These are phyloP conservation scores for Lordiphosa stackelbergi DNA, from an alignment of 1,140 invertebrate genomes.

Conservation along the genomic window DNA sequence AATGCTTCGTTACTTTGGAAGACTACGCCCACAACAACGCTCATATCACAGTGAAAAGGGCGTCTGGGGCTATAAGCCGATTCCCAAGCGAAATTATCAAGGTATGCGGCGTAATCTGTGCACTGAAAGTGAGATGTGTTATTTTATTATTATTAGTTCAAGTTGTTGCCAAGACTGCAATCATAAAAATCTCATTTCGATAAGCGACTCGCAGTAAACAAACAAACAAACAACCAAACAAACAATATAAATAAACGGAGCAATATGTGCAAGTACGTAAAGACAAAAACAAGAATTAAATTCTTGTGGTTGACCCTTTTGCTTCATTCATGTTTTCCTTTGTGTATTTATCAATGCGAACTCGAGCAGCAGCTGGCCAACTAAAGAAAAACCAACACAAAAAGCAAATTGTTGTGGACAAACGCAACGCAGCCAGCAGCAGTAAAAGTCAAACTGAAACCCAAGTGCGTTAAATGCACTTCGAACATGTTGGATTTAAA, in stretches of 20 bases:
- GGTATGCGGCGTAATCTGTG: constrained; percentile 67
- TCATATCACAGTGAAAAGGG: constrained; percentile 80
- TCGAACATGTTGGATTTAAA: constrained; percentile 15
- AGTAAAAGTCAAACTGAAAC: constrained; percentile 27
- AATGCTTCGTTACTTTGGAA: constrained; percentile 56
- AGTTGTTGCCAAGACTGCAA: constrained; percentile 41
- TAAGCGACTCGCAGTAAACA: constrained; percentile 17
- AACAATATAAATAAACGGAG: constrained; percentile 7
- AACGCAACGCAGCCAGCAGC: constrained; percentile 22
- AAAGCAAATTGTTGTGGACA: constrained; percentile 38
- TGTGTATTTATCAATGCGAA: background rate
- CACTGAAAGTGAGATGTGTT: constrained; percentile 15
- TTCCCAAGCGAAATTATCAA: constrained; percentile 73
- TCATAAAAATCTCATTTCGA: constrained; percentile 44
- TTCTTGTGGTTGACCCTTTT: constrained; percentile 1
- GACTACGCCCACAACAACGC: constrained; percentile 44
- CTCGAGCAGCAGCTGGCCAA: constrained; percentile 41
- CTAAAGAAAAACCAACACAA: constrained; percentile 22
- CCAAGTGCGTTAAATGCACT: constrained; percentile 25
- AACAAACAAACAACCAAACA: constrained; percentile 25
- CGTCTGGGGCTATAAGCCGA: constrained; percentile 80
- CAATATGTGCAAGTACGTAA: constrained; percentile 18
- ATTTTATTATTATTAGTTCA: constrained; percentile 8
- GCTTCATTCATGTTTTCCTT: constrained; percentile 3
- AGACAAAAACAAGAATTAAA: constrained; percentile 7